Evolutionary conservation across 2,113 vertebrate genomes (phyloP), one percentile per base, ranked within the genome.

Genomic region (Pyrgilauda ruficollis): DNA sequence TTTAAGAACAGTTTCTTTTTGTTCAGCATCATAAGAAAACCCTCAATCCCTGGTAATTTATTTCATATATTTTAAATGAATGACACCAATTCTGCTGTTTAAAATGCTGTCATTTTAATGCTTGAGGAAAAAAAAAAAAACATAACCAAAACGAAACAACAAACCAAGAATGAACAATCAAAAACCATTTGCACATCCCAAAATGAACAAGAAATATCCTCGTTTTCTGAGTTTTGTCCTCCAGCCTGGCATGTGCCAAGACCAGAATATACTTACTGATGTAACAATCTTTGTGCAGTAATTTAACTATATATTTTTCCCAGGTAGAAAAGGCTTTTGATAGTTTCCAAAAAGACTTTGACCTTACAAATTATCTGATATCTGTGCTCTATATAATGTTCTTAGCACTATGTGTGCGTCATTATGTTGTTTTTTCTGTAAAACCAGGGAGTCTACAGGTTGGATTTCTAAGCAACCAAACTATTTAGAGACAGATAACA

Each of bases 231-330:
- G 23, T 39, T 74, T 78, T 47, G 20, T 30, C 13, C 16, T 58
- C 14, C 52, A 56, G 37, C 31, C 3, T 3, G 12, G 26, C 17
- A 74, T 24, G 6, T 56, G 18, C 8, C 18, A 72, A 63, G 12
- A 28, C 4, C 9, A 44, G n/a, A 53, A 47, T 18, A 28, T 5
- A 27, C 8, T 50, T 43, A 21, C 5, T 28, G 7, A 27, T n/a
- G 14, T 6, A 73, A 28, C 2, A 19, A 15, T 5, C 12, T 66
- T 52, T 33, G 12, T 0, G 3, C 11, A 58, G 9, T 30, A 55
- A 43, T 46, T 73, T 17, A 61, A 26, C 5, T 9, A 10, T 21
- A 2, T 69, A 5, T 30, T 39, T 94, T 62, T 7, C 10, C 13
- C 3, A 15, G 7, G 8, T 28, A 64, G 4, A 81, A 89, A 89